Evolutionary conservation across 2,888 invertebrate genomes (phyloP), one percentile per base, ranked within the genome.

Genomic region (Drosophila parthenogenetica): DNA sequence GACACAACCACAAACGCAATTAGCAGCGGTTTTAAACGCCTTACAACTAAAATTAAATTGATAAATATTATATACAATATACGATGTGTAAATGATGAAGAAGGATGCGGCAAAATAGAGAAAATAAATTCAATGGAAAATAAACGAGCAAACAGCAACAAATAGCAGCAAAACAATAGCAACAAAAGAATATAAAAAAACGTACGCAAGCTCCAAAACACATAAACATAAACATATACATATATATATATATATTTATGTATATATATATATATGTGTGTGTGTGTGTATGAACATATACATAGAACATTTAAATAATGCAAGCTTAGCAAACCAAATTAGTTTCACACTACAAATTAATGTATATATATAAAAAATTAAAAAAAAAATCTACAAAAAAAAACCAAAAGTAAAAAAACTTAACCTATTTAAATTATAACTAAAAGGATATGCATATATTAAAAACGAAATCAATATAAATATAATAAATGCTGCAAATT

Each of bases 21-120:
- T 81, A 81, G 86, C 75, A 86, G 83, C 83, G 81, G 81, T 80
- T 79, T 83, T 86, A 82, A 81, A 77, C 68, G 81, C 81, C 81
- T 82, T 82, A 82, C 69, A 61, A 69, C 46, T 68, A 85, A 73
- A 71, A 59, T 65, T 69, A 82, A 64, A 77, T 68, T 66, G 51
- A 79, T 64, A 63, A 66, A 61, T 65, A 68, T 43, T 49, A 40
- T 37, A 61, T 57, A 19, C 48, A 22, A 55, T 53, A 57, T 59
- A 58, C 59, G 22, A 53, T 67, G 53, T 58, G 70, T 69, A 72
- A 39, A 69, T 67, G 72, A 68, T 45, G 35, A 61, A 51, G 55
- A 57, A 61, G 55, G 55, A 57, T 39, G 53, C 57, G 22, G 45
- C 22, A 55, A 60, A 40, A 51, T 43, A 60, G 14, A 55, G 43